Evolutionary conservation across 2,797 vertebrate species (phyloP).

Genomic region (Tiaroga cobitis): DNA sequence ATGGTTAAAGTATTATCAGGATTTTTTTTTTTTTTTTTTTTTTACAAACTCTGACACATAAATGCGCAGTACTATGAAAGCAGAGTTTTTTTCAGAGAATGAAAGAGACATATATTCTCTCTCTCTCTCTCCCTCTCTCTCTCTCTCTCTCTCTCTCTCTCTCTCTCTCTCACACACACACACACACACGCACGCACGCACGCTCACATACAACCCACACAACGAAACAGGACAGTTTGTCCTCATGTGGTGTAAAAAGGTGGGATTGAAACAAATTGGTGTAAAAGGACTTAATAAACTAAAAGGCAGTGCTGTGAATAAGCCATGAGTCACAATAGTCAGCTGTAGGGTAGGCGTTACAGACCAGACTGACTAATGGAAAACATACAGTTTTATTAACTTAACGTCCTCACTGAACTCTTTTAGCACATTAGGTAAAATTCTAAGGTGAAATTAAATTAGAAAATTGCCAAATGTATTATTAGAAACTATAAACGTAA

Average conservation of each 20-base stretch:
- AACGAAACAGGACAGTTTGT: conserved; percentile 40
- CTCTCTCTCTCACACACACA: background rate
- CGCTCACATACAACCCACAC: conserved; percentile 25
- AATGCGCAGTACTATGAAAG: background rate
- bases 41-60: background rate
- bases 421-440: conserved; percentile 13
- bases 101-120: conserved; percentile 16
- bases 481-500: conserved; percentile 34
- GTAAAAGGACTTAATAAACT: conserved; percentile 49
- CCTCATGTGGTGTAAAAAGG: conserved; percentile 49
- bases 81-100: background rate
- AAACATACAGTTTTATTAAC: conserved; percentile 49
- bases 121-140: background rate
- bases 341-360: conserved; percentile 50
- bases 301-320: conserved; percentile 48
- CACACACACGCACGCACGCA: conserved; percentile 7
- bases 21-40: background rate
- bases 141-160: background rate
- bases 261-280: conserved; percentile 52
- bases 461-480: background rate
- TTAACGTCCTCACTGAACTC: conserved; percentile 30
- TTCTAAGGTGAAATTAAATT: conserved; percentile 3
- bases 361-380: conserved; percentile 43
- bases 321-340: conserved; percentile 47
- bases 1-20: background rate